phyloP scores from a whole-genome alignment of 2,888 invertebrate genomes.

The Spilosoma lubricipeda region DNA sequence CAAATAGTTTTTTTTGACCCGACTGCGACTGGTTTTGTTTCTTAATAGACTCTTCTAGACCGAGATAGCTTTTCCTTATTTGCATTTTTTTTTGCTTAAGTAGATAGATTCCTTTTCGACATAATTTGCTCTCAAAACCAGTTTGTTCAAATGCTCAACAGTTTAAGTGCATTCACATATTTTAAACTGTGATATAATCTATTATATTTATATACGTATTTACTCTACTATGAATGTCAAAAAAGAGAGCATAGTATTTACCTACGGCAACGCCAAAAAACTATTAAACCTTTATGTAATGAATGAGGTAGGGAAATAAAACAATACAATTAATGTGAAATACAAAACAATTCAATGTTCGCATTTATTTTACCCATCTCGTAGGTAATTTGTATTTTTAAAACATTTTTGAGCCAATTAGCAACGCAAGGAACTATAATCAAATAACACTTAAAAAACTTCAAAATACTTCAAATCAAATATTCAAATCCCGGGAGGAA shows the following conservation, averaged over 20 bases:
- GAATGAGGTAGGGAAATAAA: slow-evolving; percentile 12
- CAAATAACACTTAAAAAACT: slow-evolving; percentile 38
- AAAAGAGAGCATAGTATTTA: background rate
- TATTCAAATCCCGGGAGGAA: background rate
- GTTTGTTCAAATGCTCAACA: no score
- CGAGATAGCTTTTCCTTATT: no score
- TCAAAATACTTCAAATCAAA: slow-evolving; percentile 27
- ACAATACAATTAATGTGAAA: slow-evolving; percentile 29
- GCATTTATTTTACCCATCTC: slow-evolving; percentile 44
- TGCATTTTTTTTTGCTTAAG: no score
- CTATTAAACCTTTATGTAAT: no score
- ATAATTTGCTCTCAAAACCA: no score
- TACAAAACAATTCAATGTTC: slow-evolving; percentile 44
- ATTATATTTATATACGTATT: background rate
- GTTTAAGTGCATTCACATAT: no score
- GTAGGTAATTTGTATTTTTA: slow-evolving; percentile 28
- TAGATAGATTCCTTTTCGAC: no score
- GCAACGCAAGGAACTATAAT: slow-evolving; percentile 32
- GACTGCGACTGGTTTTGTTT: no score
- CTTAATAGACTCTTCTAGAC: no score
- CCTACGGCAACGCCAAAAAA: background rate
- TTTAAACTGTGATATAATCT: no score
- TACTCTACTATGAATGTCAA: background rate
- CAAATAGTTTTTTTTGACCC: no score
- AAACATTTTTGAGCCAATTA: slow-evolving; percentile 38